Evolutionary conservation across 1,140 invertebrate species (phyloP).

Genomic region (Zophobas atratus): DNA sequence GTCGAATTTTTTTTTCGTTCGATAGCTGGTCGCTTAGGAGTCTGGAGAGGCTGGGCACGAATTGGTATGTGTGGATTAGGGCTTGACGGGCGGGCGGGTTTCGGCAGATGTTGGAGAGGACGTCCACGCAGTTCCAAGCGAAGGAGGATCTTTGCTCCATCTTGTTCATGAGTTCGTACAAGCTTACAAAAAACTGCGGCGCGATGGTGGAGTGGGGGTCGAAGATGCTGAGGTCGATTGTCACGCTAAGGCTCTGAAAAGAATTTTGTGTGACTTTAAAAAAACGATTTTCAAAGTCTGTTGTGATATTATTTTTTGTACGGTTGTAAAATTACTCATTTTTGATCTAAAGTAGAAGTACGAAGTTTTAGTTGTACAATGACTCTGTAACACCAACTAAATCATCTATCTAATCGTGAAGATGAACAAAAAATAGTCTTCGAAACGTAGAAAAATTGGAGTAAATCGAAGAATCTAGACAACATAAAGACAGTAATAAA

Average conservation of each 20-base stretch:
- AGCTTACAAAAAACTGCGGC: constrained; percentile 71
- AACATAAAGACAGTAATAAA: too few species aligned
- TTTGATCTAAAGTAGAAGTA: too few species aligned
- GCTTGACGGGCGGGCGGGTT: constrained; percentile 74
- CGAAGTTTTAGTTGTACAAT: too few species aligned
- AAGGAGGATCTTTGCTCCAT: constrained; percentile 64
- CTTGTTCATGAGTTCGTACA: constrained; percentile 69
- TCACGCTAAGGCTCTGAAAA: constrained; percentile 69
- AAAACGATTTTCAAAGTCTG: too few species aligned
- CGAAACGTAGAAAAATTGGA: too few species aligned
- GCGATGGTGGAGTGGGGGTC: constrained; percentile 69
- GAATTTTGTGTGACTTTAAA: constrained; percentile 60
- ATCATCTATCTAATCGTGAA: too few species aligned
- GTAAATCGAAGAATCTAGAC: too few species aligned
- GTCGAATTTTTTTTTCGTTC: constrained; percentile 71
- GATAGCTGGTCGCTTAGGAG: constrained; percentile 72
- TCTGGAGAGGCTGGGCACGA: constrained; percentile 75
- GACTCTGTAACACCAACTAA: too few species aligned
- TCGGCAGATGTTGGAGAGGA: constrained; percentile 74
- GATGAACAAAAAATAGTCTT: too few species aligned
- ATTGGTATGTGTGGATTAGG: constrained; percentile 79
- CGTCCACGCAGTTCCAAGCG: constrained; percentile 75
- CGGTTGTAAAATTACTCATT: too few species aligned
- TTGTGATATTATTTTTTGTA: too few species aligned
- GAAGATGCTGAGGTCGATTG: constrained; percentile 71